Evolutionary conservation across 1,140 invertebrate genomes (phyloP).

Genomic region (Megalopta genalis): DNA sequence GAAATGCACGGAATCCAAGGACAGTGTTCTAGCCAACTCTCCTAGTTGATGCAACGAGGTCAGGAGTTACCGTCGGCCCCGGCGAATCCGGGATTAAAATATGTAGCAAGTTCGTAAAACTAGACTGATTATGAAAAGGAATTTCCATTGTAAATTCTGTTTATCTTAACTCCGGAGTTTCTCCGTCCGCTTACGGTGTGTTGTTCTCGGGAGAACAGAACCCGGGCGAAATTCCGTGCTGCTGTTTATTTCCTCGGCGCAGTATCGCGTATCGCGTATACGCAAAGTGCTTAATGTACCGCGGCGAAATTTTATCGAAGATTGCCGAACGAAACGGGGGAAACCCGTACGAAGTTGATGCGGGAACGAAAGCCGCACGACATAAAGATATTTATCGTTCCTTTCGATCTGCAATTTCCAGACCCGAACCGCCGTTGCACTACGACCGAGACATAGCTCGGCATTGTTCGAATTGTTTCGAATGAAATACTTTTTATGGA

Average conservation of each 20-base stretch:
- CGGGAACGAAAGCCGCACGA: not conserved
- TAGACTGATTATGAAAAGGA: conserved; percentile 45
- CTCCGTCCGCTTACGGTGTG: not conserved
- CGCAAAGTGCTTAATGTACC: not conserved
- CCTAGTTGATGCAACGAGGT: conserved; percentile 4
- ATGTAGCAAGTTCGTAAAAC: conserved; percentile 31
- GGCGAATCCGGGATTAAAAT: conserved; percentile 23
- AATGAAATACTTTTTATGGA: too few relatives aligned
- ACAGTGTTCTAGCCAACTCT: conserved; percentile 3
- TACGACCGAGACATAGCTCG: too few relatives aligned
- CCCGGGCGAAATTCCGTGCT: not conserved
- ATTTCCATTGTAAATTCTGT: conserved; percentile 50
- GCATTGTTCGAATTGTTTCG: too few relatives aligned
- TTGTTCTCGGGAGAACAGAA: too few relatives aligned
- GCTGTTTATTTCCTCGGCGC: not conserved
- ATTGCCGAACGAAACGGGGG: too few relatives aligned
- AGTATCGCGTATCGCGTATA: not conserved
- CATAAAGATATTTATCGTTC: not conserved
- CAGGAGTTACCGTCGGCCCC: not conserved
- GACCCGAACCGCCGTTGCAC: too few relatives aligned
- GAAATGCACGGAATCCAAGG: conserved; percentile 15
- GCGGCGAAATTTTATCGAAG: not conserved
- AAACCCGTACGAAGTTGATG: not conserved
- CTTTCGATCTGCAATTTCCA: too few relatives aligned
- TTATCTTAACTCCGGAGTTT: conserved; percentile 36